Evolutionary conservation across 2,113 vertebrate genomes (phyloP), one percentile per base, ranked within the genome.

Genomic region (Channa argus): DNA sequence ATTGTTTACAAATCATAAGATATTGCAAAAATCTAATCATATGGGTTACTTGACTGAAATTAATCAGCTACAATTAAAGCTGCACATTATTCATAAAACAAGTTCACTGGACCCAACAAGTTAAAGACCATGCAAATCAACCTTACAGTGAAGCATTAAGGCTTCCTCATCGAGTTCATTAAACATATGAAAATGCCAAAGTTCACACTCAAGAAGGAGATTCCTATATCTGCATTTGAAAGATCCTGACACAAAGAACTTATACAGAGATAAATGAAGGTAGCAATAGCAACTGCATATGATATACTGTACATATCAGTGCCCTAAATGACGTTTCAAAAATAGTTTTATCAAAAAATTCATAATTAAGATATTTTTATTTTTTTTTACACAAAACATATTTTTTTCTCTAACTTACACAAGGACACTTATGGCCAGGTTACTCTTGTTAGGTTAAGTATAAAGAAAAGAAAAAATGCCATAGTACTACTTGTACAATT

Each of bases 51-150:
- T 93, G 95, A 97, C 93, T 93, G 94, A 97, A 96, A 95, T 95
- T 90, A 94, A 80, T 95, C 91, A 93, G 94, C 95, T 97, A 98
- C 94, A 95, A 95, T 96, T 96, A 96, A 97, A 98, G 96, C 95
- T 95, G 94, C 95, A 97, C 96, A 95, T 96, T 95, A 96, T 94
- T 95, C 96, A 93, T 96, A 95, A 95, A 95, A 96, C 95, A 89
- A 95, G 77, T 86, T 90, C 84, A 91, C 85, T 86, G 74, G 75
- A 92, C 83, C 87, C 72, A 50, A 90, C 86, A 85, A 83, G 68
- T 79, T 81, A 80, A 79, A 85, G 82, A 87, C 89, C 90, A 93
- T 94, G 92, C 92, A 93, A 86, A 85, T 70, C 54, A 59, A 49
- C 38, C 63, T 60, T 44, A 59, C 45, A 63, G 41, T 8, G 76